Base-by-base conservation (phyloP, 2,797 vertebrate species). In the Paramormyrops hopkinsi region DNA sequence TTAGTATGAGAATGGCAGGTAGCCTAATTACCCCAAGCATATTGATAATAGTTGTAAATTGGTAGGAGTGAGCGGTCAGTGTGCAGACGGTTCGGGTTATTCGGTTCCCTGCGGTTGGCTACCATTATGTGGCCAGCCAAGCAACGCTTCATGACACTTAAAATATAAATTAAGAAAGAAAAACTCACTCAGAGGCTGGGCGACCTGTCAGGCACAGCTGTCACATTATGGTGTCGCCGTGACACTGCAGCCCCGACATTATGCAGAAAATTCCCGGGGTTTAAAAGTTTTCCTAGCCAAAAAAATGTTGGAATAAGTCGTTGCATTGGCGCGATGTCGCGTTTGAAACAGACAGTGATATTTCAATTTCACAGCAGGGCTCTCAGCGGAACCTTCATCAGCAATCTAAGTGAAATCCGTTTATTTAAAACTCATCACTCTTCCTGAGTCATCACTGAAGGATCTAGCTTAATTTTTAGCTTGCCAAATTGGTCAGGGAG, bases 41-140 rank as follows among this genome's bases (percentile, higher is more conserved):
- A 87, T 41, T 82, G 84, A 88, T 65, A 90, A 88, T 89, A 88
- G 91, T 84, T 65, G 88, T 90, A 76, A 88, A 88, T 59, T 33
- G 65, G 85, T 82, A 89, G 65, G 54, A 89, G 89, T 48, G 25
- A 86, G 44, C 59, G 19, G 69, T 48, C 54, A 48, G 9, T 41
- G 56, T 51, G 44, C 25, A 62, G 83, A 89, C 50, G 56, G 3
- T 50, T 44, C 82, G 8, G 8, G 37, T 83, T 83, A 46, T 83
- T 48, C 44, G 14, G 19, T 22, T 50, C 19, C 44, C 79, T 19
- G 19, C 19, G 19, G 17, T 46, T 46, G 76, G 6, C 19, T 46
- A 82, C 76, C 17, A 82, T 46, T 82, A 44, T 19, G 37, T 19
- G 44, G 12, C 29, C 29, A 17, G 29, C 65, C 65, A 17, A 73